Percentiles rank a stretch among this genome's conserved stretches.
phyloP scores from a whole-genome alignment of 2,797 vertebrate species.

The Manis pentadactyla region DNA sequence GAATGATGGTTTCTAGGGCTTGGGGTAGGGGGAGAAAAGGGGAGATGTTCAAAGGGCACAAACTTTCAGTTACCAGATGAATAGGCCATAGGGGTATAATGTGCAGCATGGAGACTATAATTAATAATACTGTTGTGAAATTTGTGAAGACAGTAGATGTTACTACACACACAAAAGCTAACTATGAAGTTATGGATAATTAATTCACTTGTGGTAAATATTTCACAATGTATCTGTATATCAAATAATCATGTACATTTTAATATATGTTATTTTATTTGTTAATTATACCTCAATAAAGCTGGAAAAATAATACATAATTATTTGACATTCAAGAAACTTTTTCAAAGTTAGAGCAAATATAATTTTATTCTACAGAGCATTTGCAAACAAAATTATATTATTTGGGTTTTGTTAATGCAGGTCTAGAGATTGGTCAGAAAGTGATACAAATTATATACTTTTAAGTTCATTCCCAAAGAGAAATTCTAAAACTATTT shows the following conservation, averaged over 20 bases:
- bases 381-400: conserved; percentile 1
- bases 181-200: background rate
- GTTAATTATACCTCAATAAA: background rate
- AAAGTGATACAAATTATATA: conserved; percentile 5
- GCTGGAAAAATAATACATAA: background rate
- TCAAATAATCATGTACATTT: background rate
- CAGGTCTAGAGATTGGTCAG: background rate
- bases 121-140: background rate
- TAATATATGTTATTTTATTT: background rate
- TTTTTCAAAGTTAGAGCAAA: background rate
- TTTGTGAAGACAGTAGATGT: too few species aligned
- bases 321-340: conserved; percentile 10
- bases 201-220: background rate
- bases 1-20: background rate
- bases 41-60: background rate
- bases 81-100: background rate
- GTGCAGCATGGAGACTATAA: background rate
- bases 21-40: background rate
- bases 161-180: background rate
- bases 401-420: conserved; percentile 10
- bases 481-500: conserved; percentile 26
- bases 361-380: background rate
- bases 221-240: background rate
- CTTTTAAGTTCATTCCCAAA: background rate
- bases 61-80: background rate